These are phyloP conservation scores for Anoplopoma fimbria DNA, from an alignment of 2,113 vertebrate species.

Conservation along the genomic window DNA sequence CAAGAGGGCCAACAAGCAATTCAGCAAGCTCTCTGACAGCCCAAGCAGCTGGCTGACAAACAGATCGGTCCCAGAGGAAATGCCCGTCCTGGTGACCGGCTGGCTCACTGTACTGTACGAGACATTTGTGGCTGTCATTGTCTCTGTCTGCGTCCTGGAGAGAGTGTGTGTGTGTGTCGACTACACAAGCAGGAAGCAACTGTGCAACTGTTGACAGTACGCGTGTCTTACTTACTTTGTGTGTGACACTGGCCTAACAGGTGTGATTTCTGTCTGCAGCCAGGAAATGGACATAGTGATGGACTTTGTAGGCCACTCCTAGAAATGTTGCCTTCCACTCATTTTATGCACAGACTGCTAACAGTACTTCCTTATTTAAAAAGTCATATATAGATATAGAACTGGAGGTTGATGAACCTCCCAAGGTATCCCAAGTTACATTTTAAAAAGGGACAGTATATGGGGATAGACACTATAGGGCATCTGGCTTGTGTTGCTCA, in stretches of 20 bases:
- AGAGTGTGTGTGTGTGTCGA: slow-evolving; percentile 5
- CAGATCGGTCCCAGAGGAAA: slow-evolving; percentile 39
- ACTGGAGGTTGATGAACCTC: not conserved
- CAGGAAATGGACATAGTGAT: not conserved
- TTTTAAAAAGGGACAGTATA: not conserved
- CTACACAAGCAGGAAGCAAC: slow-evolving; percentile 1
- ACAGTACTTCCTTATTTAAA: not conserved
- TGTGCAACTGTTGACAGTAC: slow-evolving; percentile 4
- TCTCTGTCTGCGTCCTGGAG: slow-evolving; percentile 16
- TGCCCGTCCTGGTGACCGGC: slow-evolving; percentile 24
- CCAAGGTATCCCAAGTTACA: not conserved
- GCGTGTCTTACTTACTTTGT: not conserved
- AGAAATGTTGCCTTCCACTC: not conserved
- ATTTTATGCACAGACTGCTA: not conserved
- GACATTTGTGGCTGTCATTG: slow-evolving; percentile 42
- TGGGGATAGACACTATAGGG: not conserved
- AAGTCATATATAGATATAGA: not conserved
- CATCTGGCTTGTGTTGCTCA: not conserved
- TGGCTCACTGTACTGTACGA: slow-evolving; percentile 18
- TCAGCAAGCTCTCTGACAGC: slow-evolving; percentile 32
- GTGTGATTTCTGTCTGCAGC: slow-evolving; percentile 22
- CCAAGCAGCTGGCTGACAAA: slow-evolving; percentile 50
- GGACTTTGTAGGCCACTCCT: not conserved
- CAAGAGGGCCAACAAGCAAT: slow-evolving; percentile 32
- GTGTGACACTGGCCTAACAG: slow-evolving; percentile 11